phyloP scores from a whole-genome alignment of 2,888 invertebrate genomes.

The Autographa gamma region DNA sequence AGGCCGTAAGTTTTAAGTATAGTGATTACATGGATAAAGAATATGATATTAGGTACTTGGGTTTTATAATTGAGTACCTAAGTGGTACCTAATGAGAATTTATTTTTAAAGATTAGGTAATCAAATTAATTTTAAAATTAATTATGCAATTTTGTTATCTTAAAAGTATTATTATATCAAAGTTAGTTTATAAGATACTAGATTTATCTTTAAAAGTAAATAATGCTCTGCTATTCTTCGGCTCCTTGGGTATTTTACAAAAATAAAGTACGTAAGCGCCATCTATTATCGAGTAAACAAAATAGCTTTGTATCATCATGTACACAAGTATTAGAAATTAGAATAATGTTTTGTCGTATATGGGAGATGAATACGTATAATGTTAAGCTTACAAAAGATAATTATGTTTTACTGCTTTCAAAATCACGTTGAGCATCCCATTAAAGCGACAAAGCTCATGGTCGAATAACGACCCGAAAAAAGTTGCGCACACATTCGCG shows the following conservation, averaged over 20 bases:
- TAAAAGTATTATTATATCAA: too few species aligned
- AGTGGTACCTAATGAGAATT: neutral
- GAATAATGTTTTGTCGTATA: neutral
- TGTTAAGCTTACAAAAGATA: slow-evolving; percentile 23
- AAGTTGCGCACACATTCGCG: slow-evolving; percentile 82
- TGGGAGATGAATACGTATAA: neutral
- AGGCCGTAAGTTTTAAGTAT: neutral
- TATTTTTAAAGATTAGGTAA: too few species aligned
- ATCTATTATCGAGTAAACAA: slow-evolving; percentile 59
- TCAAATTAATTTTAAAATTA: too few species aligned
- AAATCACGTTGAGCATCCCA: slow-evolving; percentile 55
- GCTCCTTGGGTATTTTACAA: neutral
- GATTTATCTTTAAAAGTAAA: too few species aligned
- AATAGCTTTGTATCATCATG: slow-evolving; percentile 17
- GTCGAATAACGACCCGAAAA: slow-evolving; percentile 76
- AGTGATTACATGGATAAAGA: neutral
- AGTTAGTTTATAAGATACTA: too few species aligned
- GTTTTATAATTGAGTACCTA: neutral
- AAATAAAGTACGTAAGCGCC: slow-evolving; percentile 58
- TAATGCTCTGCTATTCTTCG: too few species aligned
- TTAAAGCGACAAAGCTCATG: slow-evolving; percentile 72
- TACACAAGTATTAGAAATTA: slow-evolving; percentile 5
- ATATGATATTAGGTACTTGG: neutral
- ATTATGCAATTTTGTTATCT: too few species aligned
- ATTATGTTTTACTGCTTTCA: slow-evolving; percentile 42